phyloP scores from a whole-genome alignment of 2,888 invertebrate genomes.

The Scrobipalpa costella region DNA sequence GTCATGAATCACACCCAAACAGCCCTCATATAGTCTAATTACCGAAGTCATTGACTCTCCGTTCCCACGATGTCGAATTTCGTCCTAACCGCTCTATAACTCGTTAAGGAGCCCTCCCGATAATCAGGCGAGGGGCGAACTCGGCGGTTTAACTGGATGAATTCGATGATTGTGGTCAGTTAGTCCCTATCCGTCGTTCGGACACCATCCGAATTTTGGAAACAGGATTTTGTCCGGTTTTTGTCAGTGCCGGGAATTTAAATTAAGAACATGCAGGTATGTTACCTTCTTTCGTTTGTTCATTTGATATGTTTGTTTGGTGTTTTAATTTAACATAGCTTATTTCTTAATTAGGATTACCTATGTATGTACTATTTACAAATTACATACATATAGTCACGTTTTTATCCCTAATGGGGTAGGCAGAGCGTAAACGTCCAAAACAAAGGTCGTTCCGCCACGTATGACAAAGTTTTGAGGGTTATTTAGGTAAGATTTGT shows the following conservation, averaged over 20 bases:
- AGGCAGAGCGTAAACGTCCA: too few species aligned
- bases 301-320: background rate
- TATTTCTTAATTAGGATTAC: too few species aligned
- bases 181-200: conserved; percentile 53
- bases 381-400: too few species aligned
- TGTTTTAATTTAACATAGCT: too few species aligned
- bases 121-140: conserved; percentile 67
- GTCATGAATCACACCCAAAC: conserved; percentile 11
- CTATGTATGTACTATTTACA: too few species aligned
- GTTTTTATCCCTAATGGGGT: too few species aligned
- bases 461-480: too few species aligned
- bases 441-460: too few species aligned
- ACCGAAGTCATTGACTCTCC: conserved; percentile 21
- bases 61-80: conserved; percentile 38
- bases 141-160: conserved; percentile 58
- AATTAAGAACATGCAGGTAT: conserved; percentile 16
- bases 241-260: background rate
- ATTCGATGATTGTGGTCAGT: conserved; percentile 65
- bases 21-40: conserved; percentile 15
- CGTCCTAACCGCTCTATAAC: conserved; percentile 43
- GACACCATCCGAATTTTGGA: conserved; percentile 49
- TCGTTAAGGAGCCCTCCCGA: conserved; percentile 52
- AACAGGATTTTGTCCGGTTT: background rate
- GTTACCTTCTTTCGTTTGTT: background rate
- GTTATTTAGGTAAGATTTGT: too few species aligned